Percentiles rank a stretch among this genome's conserved stretches.
These are phyloP conservation scores for Morpho deidamia DNA, from an alignment of 2,888 invertebrate genomes.

Conservation along the genomic window DNA sequence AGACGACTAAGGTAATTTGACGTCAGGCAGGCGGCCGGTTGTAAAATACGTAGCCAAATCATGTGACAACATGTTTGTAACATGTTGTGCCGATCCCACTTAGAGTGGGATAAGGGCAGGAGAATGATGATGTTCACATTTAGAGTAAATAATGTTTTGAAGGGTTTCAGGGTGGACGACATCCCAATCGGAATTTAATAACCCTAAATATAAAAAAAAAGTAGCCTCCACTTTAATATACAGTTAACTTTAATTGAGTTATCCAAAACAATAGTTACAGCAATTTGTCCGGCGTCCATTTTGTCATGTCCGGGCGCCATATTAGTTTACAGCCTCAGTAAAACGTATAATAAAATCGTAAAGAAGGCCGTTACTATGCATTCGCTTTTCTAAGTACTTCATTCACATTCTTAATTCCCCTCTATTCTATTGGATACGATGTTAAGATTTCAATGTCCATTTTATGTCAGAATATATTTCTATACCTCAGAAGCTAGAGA, in stretches of 20 bases:
- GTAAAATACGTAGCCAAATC: too few species aligned
- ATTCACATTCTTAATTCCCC: constrained; percentile 2
- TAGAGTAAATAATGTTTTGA: too few species aligned
- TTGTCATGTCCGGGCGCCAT: constrained; percentile 1
- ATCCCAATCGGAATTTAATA: too few species aligned
- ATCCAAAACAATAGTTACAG: background rate
- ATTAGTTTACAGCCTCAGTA: background rate
- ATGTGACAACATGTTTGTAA: too few species aligned
- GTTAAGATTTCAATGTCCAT: background rate
- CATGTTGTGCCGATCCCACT: too few species aligned
- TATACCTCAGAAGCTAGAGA: too few species aligned
- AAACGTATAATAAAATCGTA: constrained; percentile 15
- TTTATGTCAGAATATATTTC: background rate
- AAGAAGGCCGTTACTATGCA: constrained; percentile 10
- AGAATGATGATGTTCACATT: too few species aligned
- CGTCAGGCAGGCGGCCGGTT: too few species aligned
- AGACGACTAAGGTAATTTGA: too few species aligned
- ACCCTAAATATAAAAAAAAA: too few species aligned
- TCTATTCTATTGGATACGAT: background rate
- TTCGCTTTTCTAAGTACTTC: constrained; percentile 9
- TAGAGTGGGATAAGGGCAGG: too few species aligned
- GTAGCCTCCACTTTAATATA: background rate
- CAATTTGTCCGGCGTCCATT: background rate
- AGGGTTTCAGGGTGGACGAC: too few species aligned
- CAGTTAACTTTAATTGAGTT: background rate